Evolutionary conservation across 92 coral and sea anemone species (phyloP), one percentile per base, ranked within the genome.

Genomic region (Pocillopora grandis): DNA sequence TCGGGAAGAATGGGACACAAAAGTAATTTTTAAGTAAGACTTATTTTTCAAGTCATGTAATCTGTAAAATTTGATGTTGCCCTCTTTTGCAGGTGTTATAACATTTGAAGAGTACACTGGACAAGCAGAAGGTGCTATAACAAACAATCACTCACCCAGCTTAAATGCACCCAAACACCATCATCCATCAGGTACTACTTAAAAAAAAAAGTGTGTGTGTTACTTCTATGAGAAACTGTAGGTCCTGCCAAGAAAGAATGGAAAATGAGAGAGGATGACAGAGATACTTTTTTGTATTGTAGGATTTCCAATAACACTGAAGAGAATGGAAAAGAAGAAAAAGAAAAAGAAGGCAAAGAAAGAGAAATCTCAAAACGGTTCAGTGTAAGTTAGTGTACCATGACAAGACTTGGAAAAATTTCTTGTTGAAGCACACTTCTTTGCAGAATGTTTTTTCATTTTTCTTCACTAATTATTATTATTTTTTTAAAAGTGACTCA

Each of bases 71-170:
- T 33, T 68, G 7, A 33, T 48, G 33, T 12, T 73, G 62, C 31
- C 52, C 14, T 73, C 13, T 20, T n/a, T 20, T 66, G 35, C 62
- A 94, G 98, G 85, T 87, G 99, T 94, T 31, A 92, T 96, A 23
- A 88, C 95, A 56, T 96, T 94, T 91, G 99, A 96, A 64, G 99
- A 96, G 82, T 96, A 90, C 63, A 85, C 88, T 0, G 95, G 85
- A 31, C 98, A 96, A 48, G 80, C 84, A n/a, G 95, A 77, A 17
- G 83, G 76, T 66, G 66, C 86, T 21, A 78, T 90, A 67, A 72
- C 71, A 72, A 79, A 74, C 17, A 94, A 92, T 17, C 92, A 89
- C 80, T 92, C 95, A 18, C 98, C 98, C 19, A 91, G 95, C 72
- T 64, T 83, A 35, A 89, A 87, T 86, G 85, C 81, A 31, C 68